Evolutionary conservation across 2,797 vertebrate species (phyloP).

Genomic region (Dermochelys coriacea): DNA sequence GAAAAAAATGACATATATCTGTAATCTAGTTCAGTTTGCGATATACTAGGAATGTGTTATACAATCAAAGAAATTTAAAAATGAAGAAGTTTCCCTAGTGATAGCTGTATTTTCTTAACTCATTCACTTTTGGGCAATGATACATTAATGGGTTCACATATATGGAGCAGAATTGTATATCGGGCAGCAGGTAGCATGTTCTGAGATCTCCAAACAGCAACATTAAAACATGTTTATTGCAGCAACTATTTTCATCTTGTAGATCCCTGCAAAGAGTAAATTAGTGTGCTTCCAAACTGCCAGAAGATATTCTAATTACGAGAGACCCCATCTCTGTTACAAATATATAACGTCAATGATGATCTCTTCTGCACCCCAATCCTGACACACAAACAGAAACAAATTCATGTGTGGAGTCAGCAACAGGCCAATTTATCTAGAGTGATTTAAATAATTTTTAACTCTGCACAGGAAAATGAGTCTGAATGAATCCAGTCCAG

Average conservation of each 20-base stretch:
- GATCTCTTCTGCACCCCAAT: background rate
- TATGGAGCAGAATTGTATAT: background rate
- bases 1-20: slow-evolving; percentile 3
- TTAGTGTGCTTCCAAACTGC: background rate
- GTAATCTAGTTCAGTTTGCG: background rate
- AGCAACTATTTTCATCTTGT: background rate
- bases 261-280: background rate
- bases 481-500: background rate
- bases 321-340: background rate
- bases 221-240: background rate
- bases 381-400: background rate
- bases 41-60: background rate
- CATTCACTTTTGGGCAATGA: background rate
- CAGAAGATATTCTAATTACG: background rate
- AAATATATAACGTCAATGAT: background rate
- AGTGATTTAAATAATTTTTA: background rate
- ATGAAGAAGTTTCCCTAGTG: background rate
- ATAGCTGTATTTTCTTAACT: background rate
- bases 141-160: background rate
- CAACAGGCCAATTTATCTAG: background rate
- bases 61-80: slow-evolving; percentile 23
- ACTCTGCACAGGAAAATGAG: background rate
- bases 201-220: background rate
- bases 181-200: background rate
- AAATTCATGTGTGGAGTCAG: background rate